Evolutionary conservation across 2,888 invertebrate genomes (phyloP).

Genomic region (Eudemis profundana): DNA sequence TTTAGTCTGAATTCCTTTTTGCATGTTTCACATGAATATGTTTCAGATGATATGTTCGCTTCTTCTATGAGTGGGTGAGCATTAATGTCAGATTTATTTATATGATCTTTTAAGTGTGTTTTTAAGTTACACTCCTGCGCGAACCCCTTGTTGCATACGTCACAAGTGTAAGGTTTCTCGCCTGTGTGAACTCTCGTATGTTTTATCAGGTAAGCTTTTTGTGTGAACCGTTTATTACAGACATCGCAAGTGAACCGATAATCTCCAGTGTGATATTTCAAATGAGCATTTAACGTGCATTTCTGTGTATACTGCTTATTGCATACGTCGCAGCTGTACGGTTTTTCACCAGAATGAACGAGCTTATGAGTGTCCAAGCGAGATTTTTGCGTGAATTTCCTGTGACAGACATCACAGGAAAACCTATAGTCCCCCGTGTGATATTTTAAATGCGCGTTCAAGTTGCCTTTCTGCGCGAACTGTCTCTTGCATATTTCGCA

Average conservation of each 20-base stretch:
- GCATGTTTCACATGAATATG: neutral
- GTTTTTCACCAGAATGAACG: conserved; percentile 23
- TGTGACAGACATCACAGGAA: conserved; percentile 15
- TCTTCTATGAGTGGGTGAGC: neutral
- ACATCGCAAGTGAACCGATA: conserved; percentile 14
- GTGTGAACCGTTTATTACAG: conserved; percentile 8
- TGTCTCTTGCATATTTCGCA: conserved; percentile 18
- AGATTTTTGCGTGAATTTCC: conserved; percentile 17
- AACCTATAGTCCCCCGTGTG: conserved; percentile 24
- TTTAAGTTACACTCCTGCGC: conserved; percentile 12
- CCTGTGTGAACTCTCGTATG: conserved; percentile 14
- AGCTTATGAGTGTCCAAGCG: conserved; percentile 14
- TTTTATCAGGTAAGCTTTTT: conserved; percentile 17
- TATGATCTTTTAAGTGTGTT: conserved; percentile 16
- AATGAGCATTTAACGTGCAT: conserved; percentile 18
- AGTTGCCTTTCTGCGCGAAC: conserved; percentile 15
- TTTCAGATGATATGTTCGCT: neutral
- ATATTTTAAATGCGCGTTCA: conserved; percentile 23
- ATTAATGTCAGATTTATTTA: neutral
- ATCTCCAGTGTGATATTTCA: conserved; percentile 3
- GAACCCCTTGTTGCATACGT: conserved; percentile 16
- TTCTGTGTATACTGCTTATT: conserved; percentile 10
- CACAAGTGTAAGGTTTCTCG: conserved; percentile 12
- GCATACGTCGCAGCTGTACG: conserved; percentile 20
- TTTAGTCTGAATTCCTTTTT: neutral